Base-by-base conservation (phyloP, 2,888 invertebrate species). In the Geophilus truncorum region DNA sequence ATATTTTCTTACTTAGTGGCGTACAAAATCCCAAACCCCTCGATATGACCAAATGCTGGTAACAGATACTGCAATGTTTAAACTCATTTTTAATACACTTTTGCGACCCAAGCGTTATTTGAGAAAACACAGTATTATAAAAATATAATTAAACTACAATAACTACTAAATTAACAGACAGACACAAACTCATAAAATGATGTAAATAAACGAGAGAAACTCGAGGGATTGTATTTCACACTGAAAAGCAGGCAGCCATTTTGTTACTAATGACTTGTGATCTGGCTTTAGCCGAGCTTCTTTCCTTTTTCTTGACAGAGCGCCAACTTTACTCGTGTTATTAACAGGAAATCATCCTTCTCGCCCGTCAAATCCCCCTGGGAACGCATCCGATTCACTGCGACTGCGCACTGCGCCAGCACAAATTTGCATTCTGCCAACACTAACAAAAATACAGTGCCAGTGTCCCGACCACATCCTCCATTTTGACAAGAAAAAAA, bases 221-320 rank as follows among this genome's bases (percentile, higher is more conserved):
- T 12, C 34, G 40, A 12, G n/a, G 15, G 40, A 6, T 62, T 18
- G 21, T 21, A 18, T 62, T 62, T 18, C 57, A 62, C 18, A 23
- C 40, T 12, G 40, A 15, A 40, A 40, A 40, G 15, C 40, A 2
- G 57, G 57, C 57, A 23, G 57, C 57, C 57, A 62, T 62, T 62
- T 62, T 62, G 57, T 62, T 62, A 62, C 57, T 62, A 62, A 62
- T 62, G 57, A 62, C 57, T 62, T 23, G 57, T 62, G 57, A 62
- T 62, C 57, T 21, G 57, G 40, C 10, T 40, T 40, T 40, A 40
- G 21, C 1, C 21, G 23, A 18, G 57, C 23, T n/a, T n/a, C n/a
- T n/a, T n/a, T 62, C 10, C 57, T 62, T 62, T 62, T 62, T 62
- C 57, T 62, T 62, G 57, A 62, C 57, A 62, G 21, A 23, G 23